These are phyloP conservation scores for Polylopha cassiicola DNA, from an alignment of 2,888 invertebrate genomes.

Conservation along the genomic window DNA sequence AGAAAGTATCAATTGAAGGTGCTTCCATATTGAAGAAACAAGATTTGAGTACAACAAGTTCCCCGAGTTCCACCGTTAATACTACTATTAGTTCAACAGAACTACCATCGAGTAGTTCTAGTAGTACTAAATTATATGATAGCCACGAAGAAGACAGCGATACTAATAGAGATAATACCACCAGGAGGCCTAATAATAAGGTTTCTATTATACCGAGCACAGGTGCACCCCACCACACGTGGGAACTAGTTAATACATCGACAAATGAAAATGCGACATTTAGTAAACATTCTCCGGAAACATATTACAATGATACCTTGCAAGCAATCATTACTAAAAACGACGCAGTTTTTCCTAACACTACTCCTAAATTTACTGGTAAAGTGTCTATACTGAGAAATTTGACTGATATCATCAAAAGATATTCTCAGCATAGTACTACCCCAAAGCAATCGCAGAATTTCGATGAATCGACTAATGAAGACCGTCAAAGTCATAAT, in stretches of 20 bases:
- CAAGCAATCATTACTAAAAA: constrained; percentile 80
- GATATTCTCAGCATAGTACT: constrained; percentile 69
- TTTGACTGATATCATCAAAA: constrained; percentile 80
- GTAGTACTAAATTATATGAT: constrained; percentile 24
- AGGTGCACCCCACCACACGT: constrained; percentile 61
- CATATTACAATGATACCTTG: constrained; percentile 79
- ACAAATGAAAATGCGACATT: constrained; percentile 60
- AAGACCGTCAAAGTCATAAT: constrained; percentile 45
- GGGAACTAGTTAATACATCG: constrained; percentile 79
- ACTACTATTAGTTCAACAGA: constrained; percentile 23
- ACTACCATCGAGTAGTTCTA: constrained; percentile 7
- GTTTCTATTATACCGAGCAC: constrained; percentile 68
- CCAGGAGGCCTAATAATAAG: constrained; percentile 66
- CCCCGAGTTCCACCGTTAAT: constrained; percentile 27
- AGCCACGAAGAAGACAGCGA: constrained; percentile 30
- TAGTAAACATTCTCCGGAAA: constrained; percentile 65
- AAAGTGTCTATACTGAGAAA: constrained; percentile 75
- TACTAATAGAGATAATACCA: constrained; percentile 50
- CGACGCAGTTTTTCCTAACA: constrained; percentile 61
- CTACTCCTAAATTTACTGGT: constrained; percentile 61
- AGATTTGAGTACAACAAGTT: constrained; percentile 33
- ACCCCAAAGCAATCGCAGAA: constrained; percentile 32
- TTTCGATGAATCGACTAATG: constrained; percentile 34
- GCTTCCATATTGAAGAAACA: constrained; percentile 67
- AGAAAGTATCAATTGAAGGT: constrained; percentile 63